These are phyloP conservation scores for Drosophila equinoxialis DNA, from an alignment of 1,140 invertebrate genomes.

Conservation along the genomic window DNA sequence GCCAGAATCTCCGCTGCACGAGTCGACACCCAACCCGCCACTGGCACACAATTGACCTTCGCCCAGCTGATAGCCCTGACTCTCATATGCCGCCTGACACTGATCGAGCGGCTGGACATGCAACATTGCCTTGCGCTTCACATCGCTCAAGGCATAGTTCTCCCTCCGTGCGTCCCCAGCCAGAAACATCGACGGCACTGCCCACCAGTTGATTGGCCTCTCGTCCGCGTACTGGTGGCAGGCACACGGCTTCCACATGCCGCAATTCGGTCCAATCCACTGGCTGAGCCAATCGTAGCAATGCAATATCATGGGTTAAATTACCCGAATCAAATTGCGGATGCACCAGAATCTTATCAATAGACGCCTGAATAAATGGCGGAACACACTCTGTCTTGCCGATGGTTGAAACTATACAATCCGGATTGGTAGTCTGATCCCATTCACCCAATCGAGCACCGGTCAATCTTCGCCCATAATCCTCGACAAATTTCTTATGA, in stretches of 20 bases:
- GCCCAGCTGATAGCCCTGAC: neutral
- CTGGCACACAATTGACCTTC: conserved; percentile 64
- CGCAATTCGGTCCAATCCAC: conserved; percentile 77
- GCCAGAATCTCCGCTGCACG: conserved; percentile 70
- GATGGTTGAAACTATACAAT: conserved; percentile 52
- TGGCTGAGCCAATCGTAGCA: conserved; percentile 87
- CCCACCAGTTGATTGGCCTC: conserved; percentile 82
- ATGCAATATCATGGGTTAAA: conserved; percentile 88
- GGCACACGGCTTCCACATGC: conserved; percentile 88
- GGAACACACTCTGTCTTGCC: conserved; percentile 83
- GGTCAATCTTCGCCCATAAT: conserved; percentile 81
- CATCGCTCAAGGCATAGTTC: conserved; percentile 52
- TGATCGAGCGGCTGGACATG: conserved; percentile 37
- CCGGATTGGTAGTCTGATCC: conserved; percentile 58
- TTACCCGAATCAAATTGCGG: conserved; percentile 24
- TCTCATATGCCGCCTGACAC: conserved; percentile 39
- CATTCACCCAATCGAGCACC: conserved; percentile 78
- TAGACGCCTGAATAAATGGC: conserved; percentile 84
- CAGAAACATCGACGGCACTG: conserved; percentile 87
- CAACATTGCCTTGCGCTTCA: conserved; percentile 62
- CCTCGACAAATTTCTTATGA: conserved; percentile 81
- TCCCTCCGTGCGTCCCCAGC: conserved; percentile 90
- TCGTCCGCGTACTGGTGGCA: conserved; percentile 85
- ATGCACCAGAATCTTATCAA: conserved; percentile 83
- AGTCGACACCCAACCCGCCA: conserved; percentile 53